Conservation (phyloP, 2,888 invertebrate genomes). For the Cenopis cana region DNA sequence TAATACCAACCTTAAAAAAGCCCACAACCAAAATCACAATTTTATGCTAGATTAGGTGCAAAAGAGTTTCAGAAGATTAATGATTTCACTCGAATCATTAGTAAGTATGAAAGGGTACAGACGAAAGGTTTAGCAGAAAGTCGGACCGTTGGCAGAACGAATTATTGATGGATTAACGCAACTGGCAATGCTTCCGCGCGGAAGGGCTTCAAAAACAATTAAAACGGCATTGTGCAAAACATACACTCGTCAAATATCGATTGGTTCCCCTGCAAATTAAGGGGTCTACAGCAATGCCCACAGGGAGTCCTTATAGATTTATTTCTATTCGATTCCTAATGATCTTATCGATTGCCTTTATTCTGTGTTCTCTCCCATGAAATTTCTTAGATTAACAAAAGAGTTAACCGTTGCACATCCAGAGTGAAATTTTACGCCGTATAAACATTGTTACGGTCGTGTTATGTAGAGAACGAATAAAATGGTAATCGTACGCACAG, state of each 20-base stretch:
- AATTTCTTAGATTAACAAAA: conserved; percentile 63
- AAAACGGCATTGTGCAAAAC: conserved; percentile 70
- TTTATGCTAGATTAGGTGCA: conserved; percentile 51
- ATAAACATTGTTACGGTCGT: neutral
- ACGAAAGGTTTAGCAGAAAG: conserved; percentile 53
- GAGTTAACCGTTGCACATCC: conserved; percentile 64
- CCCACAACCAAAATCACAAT: conserved; percentile 47
- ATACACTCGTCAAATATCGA: conserved; percentile 59
- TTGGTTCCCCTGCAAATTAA: conserved; percentile 59
- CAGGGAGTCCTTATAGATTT: conserved; percentile 68
- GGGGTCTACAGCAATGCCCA: conserved; percentile 57
- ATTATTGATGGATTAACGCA: conserved; percentile 75
- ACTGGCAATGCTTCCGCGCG: conserved; percentile 58
- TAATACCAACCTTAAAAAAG: conserved; percentile 23
- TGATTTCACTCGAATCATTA: conserved; percentile 45
- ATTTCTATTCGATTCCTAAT: conserved; percentile 73
- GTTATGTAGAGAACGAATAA: neutral
- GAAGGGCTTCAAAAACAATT: conserved; percentile 75
- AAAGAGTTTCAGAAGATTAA: conserved; percentile 47
- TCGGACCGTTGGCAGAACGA: conserved; percentile 68
- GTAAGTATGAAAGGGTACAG: conserved; percentile 58
- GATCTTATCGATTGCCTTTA: conserved; percentile 60
- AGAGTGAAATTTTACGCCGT: neutral
- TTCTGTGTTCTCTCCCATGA: conserved; percentile 59
- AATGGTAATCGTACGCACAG: conserved; percentile 35